Conservation (phyloP, 2,113 vertebrate genomes). For the Atlantisia rogersi region DNA sequence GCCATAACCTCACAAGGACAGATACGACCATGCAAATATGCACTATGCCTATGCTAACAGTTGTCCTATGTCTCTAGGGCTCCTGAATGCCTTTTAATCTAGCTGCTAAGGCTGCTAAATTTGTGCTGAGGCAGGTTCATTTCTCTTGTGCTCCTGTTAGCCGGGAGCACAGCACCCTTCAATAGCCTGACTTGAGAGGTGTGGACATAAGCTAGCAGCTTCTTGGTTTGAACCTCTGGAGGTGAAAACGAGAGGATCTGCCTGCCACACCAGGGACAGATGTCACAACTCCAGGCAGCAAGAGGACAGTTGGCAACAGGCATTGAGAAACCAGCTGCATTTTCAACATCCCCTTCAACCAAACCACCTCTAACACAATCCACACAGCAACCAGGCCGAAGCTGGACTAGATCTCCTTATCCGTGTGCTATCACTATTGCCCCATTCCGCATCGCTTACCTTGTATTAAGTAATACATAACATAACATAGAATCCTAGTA, state of each 20-base stretch:
- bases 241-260: background rate
- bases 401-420: background rate
- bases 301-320: background rate
- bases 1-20: constrained; percentile 45
- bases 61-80: background rate
- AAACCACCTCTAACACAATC: background rate
- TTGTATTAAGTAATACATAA: background rate
- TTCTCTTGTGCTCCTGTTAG: background rate
- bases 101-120: background rate
- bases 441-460: background rate
- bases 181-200: background rate
- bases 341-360: background rate
- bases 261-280: background rate
- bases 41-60: constrained; percentile 18
- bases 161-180: background rate
- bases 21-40: constrained; percentile 28
- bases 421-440: background rate
- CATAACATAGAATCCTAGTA: background rate
- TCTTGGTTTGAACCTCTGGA: background rate
- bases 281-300: fast-evolving
- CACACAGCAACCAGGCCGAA: background rate
- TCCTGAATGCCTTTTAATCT: background rate
- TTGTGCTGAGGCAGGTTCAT: background rate
- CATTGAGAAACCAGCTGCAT: background rate
- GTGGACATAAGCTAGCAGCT: background rate